phyloP scores from a whole-genome alignment of 1,140 invertebrate species.

The Lanistes nyassanus region DNA sequence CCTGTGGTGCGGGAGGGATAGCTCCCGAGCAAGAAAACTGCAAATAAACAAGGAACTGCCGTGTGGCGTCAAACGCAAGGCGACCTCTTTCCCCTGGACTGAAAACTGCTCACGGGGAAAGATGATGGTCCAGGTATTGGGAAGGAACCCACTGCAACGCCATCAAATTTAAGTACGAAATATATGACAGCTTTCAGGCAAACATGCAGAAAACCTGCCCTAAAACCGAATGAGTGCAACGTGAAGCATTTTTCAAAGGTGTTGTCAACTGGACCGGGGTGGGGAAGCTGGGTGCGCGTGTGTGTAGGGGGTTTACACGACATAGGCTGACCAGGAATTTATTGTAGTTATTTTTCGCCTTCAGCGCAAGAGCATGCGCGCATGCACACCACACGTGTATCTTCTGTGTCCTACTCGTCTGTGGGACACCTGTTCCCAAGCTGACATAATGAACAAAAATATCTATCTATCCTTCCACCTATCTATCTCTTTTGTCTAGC shows the following conservation, averaged over 20 bases:
- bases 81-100: background rate
- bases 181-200: too few species aligned
- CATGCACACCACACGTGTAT: background rate
- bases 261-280: background rate
- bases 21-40: too few species aligned
- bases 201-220: too few species aligned
- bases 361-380: background rate
- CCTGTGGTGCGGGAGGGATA: background rate
- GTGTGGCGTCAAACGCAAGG: background rate
- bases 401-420: background rate
- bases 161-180: background rate
- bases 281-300: background rate
- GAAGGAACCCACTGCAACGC: background rate
- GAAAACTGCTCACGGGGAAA: background rate
- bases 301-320: background rate
- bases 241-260: background rate
- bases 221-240: too few species aligned
- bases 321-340: background rate
- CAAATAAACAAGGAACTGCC: background rate
- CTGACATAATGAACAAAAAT: background rate
- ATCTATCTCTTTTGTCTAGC: conserved; percentile 3
- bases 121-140: background rate
- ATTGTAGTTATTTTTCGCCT: background rate
- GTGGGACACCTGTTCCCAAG: background rate
- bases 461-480: conserved; percentile 1